Evolutionary conservation across 2,797 vertebrate genomes (phyloP).

Genomic region (Phataginus tetradactyla): DNA sequence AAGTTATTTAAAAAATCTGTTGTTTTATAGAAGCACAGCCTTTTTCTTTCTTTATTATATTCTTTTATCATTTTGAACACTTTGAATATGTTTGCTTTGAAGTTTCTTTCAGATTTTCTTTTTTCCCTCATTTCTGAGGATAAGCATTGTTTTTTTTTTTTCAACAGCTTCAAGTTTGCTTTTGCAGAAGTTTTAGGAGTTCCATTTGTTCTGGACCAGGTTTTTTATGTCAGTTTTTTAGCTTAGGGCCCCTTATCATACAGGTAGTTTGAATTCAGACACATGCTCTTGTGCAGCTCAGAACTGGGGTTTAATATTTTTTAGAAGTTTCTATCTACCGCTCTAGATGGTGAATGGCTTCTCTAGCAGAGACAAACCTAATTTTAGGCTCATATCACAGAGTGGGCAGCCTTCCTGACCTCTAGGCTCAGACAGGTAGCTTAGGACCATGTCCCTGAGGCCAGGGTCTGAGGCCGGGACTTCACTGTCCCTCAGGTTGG

Average conservation of each 20-base stretch:
- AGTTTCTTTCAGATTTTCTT: background rate
- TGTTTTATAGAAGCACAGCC: background rate
- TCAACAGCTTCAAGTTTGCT: background rate
- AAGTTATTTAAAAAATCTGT: background rate
- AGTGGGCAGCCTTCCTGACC: background rate
- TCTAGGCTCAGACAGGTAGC: background rate
- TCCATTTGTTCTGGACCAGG: background rate
- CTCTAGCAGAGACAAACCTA: background rate
- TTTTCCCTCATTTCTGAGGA: background rate
- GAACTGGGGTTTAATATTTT: background rate
- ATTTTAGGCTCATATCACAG: background rate
- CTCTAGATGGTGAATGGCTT: background rate
- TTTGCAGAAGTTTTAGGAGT: background rate
- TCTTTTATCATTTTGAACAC: background rate
- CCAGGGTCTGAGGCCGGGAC: background rate
- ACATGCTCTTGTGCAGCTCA: background rate
- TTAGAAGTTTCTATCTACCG: background rate
- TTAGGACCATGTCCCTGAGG: background rate
- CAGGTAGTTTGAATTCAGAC: background rate
- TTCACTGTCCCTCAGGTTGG: background rate
- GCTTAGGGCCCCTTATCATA: background rate
- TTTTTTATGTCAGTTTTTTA: conserved; percentile 20
- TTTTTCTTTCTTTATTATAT: background rate
- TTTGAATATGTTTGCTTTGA: background rate
- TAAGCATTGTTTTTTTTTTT: background rate